Conservation (phyloP, 2,888 invertebrate genomes). For the Heteropelma amictum region DNA sequence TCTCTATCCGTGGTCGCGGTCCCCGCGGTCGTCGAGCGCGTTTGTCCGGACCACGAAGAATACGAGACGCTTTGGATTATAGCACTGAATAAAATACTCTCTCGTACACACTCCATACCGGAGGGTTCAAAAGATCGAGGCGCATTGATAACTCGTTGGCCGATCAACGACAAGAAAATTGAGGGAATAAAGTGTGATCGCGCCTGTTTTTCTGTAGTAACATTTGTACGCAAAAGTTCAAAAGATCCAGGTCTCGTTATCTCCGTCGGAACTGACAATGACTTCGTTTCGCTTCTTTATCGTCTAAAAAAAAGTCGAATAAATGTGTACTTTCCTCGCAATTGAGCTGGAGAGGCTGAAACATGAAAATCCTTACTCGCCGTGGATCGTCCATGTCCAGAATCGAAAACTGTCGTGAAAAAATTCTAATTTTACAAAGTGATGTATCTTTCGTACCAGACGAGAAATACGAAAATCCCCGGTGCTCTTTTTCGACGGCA, state of each 20-base stretch:
- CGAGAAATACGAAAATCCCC: not conserved
- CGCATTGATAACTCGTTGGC: conserved; percentile 6
- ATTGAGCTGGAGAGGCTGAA: too few species aligned
- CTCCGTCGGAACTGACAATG: not conserved
- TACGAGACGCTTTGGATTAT: not conserved
- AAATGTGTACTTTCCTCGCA: too few species aligned
- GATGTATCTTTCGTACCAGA: not conserved
- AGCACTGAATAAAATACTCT: not conserved
- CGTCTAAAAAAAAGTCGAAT: not conserved
- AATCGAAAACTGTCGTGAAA: too few species aligned
- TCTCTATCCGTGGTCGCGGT: conserved; percentile 29
- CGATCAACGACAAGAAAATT: not conserved
- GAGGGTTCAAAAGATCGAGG: conserved; percentile 27
- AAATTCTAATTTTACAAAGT: not conserved
- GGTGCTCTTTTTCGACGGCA: not conserved
- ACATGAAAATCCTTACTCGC: too few species aligned
- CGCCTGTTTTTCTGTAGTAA: not conserved
- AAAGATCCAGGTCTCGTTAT: conserved; percentile 14
- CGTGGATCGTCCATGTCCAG: too few species aligned
- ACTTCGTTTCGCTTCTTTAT: not conserved
- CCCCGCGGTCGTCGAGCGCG: too few species aligned
- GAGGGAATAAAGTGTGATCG: not conserved
- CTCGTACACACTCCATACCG: not conserved
- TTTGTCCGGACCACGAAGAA: not conserved
- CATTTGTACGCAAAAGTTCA: not conserved